Conservation (phyloP, 2,113 vertebrate genomes). For the Nymphicus hollandicus region DNA sequence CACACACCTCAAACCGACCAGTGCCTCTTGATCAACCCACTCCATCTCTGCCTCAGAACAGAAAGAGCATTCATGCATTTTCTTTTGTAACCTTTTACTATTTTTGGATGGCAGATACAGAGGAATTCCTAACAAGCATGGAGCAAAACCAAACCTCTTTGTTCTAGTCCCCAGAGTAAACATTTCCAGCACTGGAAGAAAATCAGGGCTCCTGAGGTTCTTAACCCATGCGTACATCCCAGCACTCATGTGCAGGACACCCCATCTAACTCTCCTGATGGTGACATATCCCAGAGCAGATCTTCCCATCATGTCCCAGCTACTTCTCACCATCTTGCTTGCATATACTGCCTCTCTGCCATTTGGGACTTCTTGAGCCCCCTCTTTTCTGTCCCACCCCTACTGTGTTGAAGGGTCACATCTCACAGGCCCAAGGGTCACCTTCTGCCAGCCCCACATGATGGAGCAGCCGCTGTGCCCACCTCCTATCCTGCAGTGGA, state of each 20-base stretch:
- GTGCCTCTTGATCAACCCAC: neutral
- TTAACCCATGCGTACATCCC: fast-evolving
- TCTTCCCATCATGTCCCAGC: fast-evolving
- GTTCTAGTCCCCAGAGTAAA: neutral
- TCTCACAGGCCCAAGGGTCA: neutral
- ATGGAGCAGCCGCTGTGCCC: neutral
- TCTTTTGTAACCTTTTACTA: neutral
- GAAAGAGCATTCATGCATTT: neutral
- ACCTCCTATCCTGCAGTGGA: neutral
- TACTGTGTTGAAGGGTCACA: fast-evolving
- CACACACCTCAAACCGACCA: fast-evolving
- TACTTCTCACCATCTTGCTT: neutral
- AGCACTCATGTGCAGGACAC: neutral
- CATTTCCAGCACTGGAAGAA: neutral
- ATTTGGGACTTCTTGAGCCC: neutral
- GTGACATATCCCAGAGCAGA: neutral
- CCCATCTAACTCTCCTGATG: neutral
- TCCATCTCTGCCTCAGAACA: neutral
- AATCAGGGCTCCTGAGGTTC: neutral
- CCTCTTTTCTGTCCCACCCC: neutral
- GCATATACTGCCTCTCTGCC: neutral
- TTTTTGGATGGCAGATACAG: conserved; percentile 34
- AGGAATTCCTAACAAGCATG: conserved; percentile 5
- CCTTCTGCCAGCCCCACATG: neutral
- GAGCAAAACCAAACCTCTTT: neutral